Conservation (phyloP, 2,113 vertebrate species). For the cat (Felis catus) region DNA sequence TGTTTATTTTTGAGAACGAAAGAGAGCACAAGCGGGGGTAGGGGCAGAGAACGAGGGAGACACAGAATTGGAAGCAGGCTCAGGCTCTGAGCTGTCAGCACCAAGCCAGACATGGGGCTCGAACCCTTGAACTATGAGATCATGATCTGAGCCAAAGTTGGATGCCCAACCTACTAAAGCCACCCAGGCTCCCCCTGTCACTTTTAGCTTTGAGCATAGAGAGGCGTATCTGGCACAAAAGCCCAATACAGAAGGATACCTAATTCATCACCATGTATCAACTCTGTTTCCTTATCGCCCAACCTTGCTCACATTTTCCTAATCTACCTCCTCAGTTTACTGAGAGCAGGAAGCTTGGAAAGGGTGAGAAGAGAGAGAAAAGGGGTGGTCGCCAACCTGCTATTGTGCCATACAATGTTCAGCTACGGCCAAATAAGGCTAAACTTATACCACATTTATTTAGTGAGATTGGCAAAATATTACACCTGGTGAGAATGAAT, state of each 20-base stretch:
- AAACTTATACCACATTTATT: neutral
- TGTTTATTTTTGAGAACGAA: too few species aligned
- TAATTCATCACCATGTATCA: neutral
- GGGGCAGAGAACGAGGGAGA: too few species aligned
- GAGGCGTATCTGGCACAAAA: neutral
- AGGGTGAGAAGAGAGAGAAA: neutral
- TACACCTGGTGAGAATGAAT: neutral
- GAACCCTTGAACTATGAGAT: too few species aligned
- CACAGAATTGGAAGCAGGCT: too few species aligned
- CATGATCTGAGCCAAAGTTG: too few species aligned
- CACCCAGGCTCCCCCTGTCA: neutral
- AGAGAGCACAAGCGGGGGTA: too few species aligned
- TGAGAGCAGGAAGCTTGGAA: neutral
- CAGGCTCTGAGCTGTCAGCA: too few species aligned
- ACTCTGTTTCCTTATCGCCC: neutral
- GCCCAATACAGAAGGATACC: neutral
- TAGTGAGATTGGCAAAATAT: neutral
- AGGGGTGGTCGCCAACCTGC: fast-evolving
- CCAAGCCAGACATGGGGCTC: too few species aligned
- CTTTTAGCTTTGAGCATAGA: neutral
- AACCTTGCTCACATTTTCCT: neutral
- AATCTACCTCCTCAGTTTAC: neutral
- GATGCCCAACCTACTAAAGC: too few species aligned
- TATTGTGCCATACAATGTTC: neutral
- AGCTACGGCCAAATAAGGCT: neutral